Conservation (phyloP, 23 tunicate species). For the Halocynthia roretzi region DNA sequence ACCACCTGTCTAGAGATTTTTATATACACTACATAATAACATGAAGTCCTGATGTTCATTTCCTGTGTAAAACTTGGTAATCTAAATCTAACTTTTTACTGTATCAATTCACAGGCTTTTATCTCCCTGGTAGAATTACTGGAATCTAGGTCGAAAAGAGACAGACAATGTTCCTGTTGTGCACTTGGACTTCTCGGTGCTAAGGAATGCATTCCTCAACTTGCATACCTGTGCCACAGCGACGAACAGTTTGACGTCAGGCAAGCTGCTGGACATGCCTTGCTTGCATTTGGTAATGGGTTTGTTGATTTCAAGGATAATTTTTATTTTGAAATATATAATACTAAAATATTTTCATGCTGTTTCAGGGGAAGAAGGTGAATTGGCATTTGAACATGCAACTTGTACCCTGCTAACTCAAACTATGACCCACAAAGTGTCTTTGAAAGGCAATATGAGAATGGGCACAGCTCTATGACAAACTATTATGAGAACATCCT, state of each 20-base stretch:
- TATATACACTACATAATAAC: not conserved
- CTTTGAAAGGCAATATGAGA: conserved; percentile 20
- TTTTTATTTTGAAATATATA: not conserved
- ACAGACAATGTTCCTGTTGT: conserved; percentile 76
- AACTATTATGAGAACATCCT: not conserved
- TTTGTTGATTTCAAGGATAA: not conserved
- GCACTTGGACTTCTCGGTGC: conserved; percentile 78
- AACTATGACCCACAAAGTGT: conserved; percentile 80
- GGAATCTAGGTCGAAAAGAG: conserved; percentile 47
- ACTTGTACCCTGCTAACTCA: conserved; percentile 65
- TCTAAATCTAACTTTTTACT: not conserved
- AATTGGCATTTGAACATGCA: conserved; percentile 55
- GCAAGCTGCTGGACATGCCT: conserved; percentile 87
- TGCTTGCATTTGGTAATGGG: conserved; percentile 53
- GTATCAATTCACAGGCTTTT: conserved; percentile 42
- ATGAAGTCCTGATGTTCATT: not conserved
- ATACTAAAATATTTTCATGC: not conserved
- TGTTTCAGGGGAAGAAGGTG: conserved; percentile 79
- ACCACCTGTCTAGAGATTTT: not conserved
- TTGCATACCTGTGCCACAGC: conserved; percentile 49
- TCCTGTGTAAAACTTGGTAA: not conserved
- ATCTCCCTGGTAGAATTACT: conserved; percentile 58
- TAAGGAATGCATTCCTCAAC: conserved; percentile 72
- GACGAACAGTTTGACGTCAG: conserved; percentile 66
- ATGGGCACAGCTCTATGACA: conserved; percentile 79